Conservation (phyloP, 2,888 invertebrate genomes). For the Cancer borealis region DNA sequence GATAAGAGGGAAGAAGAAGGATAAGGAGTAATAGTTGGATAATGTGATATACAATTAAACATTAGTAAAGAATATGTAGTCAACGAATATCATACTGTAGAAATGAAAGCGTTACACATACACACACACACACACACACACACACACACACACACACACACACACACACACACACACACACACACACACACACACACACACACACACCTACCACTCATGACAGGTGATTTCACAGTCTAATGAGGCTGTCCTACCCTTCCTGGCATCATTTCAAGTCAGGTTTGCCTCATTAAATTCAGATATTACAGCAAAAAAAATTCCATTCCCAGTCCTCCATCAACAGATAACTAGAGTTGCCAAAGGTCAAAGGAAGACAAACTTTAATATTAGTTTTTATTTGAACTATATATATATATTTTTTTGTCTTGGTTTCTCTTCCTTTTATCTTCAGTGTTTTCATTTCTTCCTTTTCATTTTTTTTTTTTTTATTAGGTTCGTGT, state of each 20-base stretch:
- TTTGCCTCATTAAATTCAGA: conserved; percentile 27
- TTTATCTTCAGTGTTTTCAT: background rate
- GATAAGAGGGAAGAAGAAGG: background rate
- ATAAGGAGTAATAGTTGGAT: background rate
- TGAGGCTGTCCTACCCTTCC: background rate
- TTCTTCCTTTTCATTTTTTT: background rate
- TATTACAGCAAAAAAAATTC: background rate
- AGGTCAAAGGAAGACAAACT: background rate
- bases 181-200: conserved; percentile 25
- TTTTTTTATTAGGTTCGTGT: too few relatives aligned
- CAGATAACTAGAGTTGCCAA: background rate
- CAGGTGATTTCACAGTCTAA: conserved; percentile 23
- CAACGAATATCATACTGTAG: background rate
- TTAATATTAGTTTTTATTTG: too few relatives aligned
- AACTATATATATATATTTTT: too few relatives aligned
- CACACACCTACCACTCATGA: conserved; percentile 20
- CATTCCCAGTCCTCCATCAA: conserved; percentile 11
- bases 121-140: background rate
- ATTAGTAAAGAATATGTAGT: background rate
- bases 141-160: background rate
- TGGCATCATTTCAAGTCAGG: conserved; percentile 17
- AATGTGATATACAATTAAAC: too few relatives aligned
- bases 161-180: background rate
- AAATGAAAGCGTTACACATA: background rate
- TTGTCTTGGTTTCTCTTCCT: background rate